Evolutionary conservation across 2,797 vertebrate genomes (phyloP), one percentile per base, ranked within the genome.

Genomic region (Rachycentron canadum): DNA sequence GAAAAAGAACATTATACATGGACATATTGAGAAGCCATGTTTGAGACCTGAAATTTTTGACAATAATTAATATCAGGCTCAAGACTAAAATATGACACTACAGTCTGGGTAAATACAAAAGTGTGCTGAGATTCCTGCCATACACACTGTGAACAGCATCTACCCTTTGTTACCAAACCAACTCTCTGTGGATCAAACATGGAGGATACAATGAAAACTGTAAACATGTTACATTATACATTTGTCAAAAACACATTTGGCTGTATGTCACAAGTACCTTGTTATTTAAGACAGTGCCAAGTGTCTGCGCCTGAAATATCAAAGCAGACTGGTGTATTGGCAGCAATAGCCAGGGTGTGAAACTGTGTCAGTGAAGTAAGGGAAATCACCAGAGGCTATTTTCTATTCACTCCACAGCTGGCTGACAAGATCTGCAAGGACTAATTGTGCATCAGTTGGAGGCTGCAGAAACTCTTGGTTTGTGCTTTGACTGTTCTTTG

Each of bases 211-310:
- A 74, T 73, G 55, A 78, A 79, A 79, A 73, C 57, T 41, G 81
- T 90, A 92, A 92, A 93, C 90, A 91, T 73, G 77, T 34, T 93
- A 82, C 90, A 93, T 93, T 93, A 93, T 92, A 89, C 79, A 93
- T 92, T 86, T 86, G 85, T 87, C 86, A 91, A 91, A 91, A 86
- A 84, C 78, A 89, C 77, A 87, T 87, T 93, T 93, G 92, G 91
- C 92, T 86, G 85, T 72, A 79, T 85, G 91, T 92, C 91, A 93
- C 88, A 86, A 78, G 78, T 67, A 90, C 83, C 85, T 89, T 91
- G 86, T 92, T 91, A 75, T 89, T 86, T 80, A 70, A 90, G 79
- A 81, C 77, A n/a, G 83, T 89, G 93, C 91, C 91, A 92, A 91
- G 82, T 81, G 88, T 82, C 82, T 89, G 84, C 59, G 81, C 25